Conservation (phyloP, 2,797 vertebrate genomes). For the Streptopelia turtur region DNA sequence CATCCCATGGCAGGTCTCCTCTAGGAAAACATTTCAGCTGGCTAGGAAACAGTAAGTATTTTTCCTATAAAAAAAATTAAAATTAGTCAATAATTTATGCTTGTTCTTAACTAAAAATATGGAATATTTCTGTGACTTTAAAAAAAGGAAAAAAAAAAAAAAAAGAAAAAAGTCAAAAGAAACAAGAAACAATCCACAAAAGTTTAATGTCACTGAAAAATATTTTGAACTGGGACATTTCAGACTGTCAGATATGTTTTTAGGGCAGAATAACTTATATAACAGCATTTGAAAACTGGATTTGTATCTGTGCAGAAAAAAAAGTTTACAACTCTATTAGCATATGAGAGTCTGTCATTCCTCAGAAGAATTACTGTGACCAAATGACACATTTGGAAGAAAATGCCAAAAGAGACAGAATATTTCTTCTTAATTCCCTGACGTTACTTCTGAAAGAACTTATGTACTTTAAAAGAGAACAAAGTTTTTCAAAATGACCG, state of each 20-base stretch:
- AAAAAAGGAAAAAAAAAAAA: background rate
- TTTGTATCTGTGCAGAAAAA: background rate
- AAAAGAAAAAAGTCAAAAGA: background rate
- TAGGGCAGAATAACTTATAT: background rate
- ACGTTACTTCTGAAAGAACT: background rate
- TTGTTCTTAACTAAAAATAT: background rate
- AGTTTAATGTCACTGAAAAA: background rate
- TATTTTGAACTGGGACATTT: background rate
- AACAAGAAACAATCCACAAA: background rate
- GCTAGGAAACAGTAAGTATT: background rate
- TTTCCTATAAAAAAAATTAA: background rate
- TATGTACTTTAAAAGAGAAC: background rate
- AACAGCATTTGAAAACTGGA: slow-evolving; percentile 4
- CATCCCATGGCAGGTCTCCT: background rate
- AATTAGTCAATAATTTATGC: background rate
- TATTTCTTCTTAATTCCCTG: background rate
- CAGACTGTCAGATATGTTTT: background rate
- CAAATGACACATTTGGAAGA: background rate
- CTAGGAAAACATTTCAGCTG: background rate
- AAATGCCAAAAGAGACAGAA: background rate
- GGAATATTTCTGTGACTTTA: background rate
- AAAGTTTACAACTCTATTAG: background rate
- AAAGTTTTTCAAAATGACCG: background rate
- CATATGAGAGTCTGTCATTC: background rate
- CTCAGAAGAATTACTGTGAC: background rate